phyloP scores from a whole-genome alignment of 2,113 vertebrate genomes.

The Fulmarus glacialis region DNA sequence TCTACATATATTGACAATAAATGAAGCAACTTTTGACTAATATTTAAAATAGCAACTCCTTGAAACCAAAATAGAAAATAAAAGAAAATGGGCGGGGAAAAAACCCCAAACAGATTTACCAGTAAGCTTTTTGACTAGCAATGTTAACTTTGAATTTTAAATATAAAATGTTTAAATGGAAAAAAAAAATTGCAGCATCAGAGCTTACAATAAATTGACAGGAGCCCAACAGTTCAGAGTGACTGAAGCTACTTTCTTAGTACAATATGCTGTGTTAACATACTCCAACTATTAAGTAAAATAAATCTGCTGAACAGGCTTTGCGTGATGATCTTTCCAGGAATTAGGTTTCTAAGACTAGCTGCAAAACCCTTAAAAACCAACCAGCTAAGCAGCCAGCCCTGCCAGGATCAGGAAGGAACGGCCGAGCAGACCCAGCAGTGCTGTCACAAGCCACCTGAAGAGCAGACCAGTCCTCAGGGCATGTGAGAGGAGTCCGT shows the following conservation, averaged over 20 bases:
- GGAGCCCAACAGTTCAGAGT: neutral
- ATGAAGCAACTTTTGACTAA: neutral
- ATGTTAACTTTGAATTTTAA: neutral
- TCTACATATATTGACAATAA: neutral
- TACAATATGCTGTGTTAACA: neutral
- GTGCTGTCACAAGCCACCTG: neutral
- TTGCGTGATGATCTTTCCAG: neutral
- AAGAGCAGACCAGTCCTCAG: accelerated
- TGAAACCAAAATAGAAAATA: neutral
- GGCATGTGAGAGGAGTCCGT: accelerated
- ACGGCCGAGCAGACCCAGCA: neutral
- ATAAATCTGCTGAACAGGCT: neutral
- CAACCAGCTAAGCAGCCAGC: neutral
- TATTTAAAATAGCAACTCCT: neutral
- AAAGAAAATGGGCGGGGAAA: accelerated
- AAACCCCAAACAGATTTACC: neutral
- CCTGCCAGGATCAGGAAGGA: neutral
- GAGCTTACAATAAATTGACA: neutral
- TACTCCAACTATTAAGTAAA: neutral
- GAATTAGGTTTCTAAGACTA: neutral
- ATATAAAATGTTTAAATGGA: neutral
- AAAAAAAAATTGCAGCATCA: neutral
- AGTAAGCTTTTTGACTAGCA: neutral
- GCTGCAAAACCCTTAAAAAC: neutral
- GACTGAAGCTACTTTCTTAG: neutral